A percentile compares a stretch with the other conserved stretches of the same genome.
Evolutionary conservation across 2,113 vertebrate genomes (phyloP).

Genomic region (Centropus unirufus): DNA sequence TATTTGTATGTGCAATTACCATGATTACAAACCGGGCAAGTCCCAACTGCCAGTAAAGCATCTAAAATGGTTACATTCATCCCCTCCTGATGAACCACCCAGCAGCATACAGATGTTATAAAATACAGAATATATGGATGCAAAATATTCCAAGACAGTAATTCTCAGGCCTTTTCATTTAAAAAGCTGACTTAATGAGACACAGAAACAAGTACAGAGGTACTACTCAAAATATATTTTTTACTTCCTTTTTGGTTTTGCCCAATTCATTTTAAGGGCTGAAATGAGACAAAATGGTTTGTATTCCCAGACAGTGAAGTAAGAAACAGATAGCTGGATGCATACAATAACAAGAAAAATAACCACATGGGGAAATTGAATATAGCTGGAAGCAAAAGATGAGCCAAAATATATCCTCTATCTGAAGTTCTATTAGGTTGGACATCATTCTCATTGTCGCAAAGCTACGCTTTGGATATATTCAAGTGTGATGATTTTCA

Average conservation of each 20-base stretch:
- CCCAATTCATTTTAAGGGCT: conserved; percentile 36
- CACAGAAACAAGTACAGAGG: neutral
- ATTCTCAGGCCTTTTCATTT: neutral
- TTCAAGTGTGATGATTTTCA: conserved; percentile 39
- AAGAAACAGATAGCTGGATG: conserved; percentile 53
- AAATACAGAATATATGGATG: neutral
- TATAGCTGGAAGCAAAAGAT: conserved; percentile 30
- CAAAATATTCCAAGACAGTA: neutral
- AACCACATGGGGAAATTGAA: conserved; percentile 32
- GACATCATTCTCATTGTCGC: neutral
- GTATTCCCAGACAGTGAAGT: conserved; percentile 60
- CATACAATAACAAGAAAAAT: conserved; percentile 44
- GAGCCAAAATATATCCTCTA: conserved; percentile 48
- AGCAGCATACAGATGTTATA: neutral
- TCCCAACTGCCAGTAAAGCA: conserved; percentile 41
- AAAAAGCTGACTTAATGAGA: neutral
- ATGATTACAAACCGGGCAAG: conserved; percentile 52
- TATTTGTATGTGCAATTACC: conserved; percentile 49
- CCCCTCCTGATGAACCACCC: conserved; percentile 12
- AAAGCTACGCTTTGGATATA: conserved; percentile 21
- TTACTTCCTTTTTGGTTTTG: neutral
- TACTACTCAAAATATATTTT: neutral
- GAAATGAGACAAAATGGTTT: conserved; percentile 50
- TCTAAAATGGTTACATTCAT: conserved; percentile 43
- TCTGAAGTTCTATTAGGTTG: conserved; percentile 42